phyloP scores from a whole-genome alignment of 2,888 invertebrate species.

The Erebia aethiops region DNA sequence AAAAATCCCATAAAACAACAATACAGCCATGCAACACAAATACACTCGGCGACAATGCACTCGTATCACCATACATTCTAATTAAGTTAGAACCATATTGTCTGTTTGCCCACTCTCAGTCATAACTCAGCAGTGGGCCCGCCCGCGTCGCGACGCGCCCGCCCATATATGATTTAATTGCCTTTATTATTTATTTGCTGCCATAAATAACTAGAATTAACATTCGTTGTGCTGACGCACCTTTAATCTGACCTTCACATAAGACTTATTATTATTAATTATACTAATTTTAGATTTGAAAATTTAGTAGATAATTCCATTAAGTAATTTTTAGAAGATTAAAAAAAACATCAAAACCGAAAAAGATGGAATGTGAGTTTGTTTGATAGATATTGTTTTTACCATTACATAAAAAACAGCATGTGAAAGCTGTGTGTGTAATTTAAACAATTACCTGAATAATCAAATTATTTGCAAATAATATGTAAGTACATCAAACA shows the following conservation, averaged over 20 bases:
- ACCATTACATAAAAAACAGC: too few species aligned
- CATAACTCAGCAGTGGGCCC: slow-evolving; percentile 20
- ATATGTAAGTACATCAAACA: background rate
- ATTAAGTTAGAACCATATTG: slow-evolving; percentile 21
- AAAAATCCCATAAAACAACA: background rate
- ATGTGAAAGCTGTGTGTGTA: background rate
- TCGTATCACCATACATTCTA: slow-evolving; percentile 16
- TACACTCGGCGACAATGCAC: slow-evolving; percentile 1
- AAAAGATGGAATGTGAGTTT: too few species aligned
- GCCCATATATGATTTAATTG: slow-evolving; percentile 40
- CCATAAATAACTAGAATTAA: slow-evolving; percentile 22
- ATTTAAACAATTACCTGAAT: background rate
- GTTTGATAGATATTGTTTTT: too few species aligned
- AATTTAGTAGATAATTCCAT: background rate
- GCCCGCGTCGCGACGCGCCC: slow-evolving; percentile 25
- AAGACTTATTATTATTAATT: background rate
- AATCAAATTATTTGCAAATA: too few species aligned
- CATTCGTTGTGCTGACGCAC: slow-evolving; percentile 18
- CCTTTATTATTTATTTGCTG: slow-evolving; percentile 34
- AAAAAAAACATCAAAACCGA: too few species aligned
- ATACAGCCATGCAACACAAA: background rate
- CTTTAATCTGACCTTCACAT: slow-evolving; percentile 8
- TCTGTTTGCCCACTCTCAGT: slow-evolving; percentile 16
- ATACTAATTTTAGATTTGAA: too few species aligned
- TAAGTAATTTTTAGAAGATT: too few species aligned